A percentile compares a stretch with the other conserved stretches of the same genome.
Conservation (phyloP, 2,888 invertebrate species). For the Plusia festucae region DNA sequence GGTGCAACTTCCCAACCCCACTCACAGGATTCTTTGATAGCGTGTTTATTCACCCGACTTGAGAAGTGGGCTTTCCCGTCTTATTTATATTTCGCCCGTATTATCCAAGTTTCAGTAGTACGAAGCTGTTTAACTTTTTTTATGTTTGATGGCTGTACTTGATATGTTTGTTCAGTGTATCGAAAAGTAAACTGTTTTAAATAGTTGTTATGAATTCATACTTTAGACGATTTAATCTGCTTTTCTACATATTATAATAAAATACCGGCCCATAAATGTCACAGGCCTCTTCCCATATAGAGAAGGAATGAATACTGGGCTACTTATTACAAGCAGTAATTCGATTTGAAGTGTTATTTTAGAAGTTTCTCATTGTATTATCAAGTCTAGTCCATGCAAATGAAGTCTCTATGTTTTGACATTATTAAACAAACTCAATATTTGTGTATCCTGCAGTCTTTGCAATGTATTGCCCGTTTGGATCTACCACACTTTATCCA, state of each 20-base stretch:
- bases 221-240: no score
- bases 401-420: no score
- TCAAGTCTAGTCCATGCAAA: no score
- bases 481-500: not conserved
- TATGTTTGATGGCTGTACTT: not conserved
- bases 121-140: slow-evolving; percentile 36
- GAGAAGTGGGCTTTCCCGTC: slow-evolving; percentile 36
- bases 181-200: not conserved
- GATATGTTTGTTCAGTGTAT: not conserved
- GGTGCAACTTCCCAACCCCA: slow-evolving; percentile 58
- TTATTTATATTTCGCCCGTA: slow-evolving; percentile 57
- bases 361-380: no score
- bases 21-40: slow-evolving; percentile 55
- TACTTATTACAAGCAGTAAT: no score
- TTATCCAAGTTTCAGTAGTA: slow-evolving; percentile 46
- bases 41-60: slow-evolving; percentile 58
- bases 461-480: not conserved
- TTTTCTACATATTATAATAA: no score
- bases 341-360: no score
- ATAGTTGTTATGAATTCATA: slow-evolving; percentile 1
- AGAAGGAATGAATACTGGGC: no score
- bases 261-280: no score
- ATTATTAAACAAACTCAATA: no score
- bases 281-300: no score
- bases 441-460: no score